Percentiles rank a stretch among this genome's conserved stretches.
These are phyloP conservation scores for Catocala fraxini DNA, from an alignment of 2,888 invertebrate genomes.

Conservation along the genomic window DNA sequence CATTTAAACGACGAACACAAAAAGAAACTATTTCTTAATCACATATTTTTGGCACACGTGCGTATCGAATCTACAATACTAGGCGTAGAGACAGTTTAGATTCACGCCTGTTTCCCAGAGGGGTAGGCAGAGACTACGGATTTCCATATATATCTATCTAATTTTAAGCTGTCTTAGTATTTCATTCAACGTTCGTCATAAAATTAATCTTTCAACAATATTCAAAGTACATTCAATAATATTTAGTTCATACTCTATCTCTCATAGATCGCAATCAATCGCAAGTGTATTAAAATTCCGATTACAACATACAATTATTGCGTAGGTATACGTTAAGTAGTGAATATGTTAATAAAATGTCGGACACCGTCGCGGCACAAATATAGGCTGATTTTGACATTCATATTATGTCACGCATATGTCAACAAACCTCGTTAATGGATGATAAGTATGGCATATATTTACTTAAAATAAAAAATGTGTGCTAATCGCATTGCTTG, in stretches of 20 bases:
- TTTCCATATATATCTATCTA: too few species aligned
- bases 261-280: constrained; percentile 23
- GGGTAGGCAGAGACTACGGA: too few species aligned
- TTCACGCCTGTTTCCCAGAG: too few species aligned
- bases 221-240: neutral
- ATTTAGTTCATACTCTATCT: constrained; percentile 4
- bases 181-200: too few species aligned
- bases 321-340: constrained; percentile 17
- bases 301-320: constrained; percentile 43
- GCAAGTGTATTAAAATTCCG: constrained; percentile 25
- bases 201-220: neutral
- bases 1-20: too few species aligned
- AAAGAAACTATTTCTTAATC: too few species aligned
- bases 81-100: too few species aligned
- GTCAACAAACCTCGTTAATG: constrained; percentile 30
- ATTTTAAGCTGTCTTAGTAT: too few species aligned
- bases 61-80: too few species aligned
- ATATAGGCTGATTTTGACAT: constrained; percentile 45
- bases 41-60: too few species aligned
- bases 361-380: constrained; percentile 19
- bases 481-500: neutral
- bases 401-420: constrained; percentile 36
- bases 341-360: constrained; percentile 34
- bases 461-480: constrained; percentile 4
- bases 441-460: constrained; percentile 1